A percentile compares a stretch with the other conserved stretches of the same genome.
Conservation (phyloP, 2,797 vertebrate species). For the Pterois miles region DNA sequence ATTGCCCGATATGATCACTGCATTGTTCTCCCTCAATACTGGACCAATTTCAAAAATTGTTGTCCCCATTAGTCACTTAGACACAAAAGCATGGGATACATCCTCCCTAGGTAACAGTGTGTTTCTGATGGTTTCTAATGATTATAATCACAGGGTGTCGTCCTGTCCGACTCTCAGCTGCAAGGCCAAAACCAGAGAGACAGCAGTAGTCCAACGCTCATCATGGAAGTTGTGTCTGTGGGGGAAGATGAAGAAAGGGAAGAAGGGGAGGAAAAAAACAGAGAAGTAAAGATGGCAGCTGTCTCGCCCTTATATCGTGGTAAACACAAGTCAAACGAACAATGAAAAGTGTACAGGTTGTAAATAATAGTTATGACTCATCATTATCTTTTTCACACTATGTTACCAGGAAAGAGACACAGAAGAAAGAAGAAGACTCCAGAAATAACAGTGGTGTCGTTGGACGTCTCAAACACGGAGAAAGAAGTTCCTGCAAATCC, state of each 20-base stretch:
- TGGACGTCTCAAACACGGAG: constrained; percentile 30
- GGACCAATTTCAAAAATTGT: neutral
- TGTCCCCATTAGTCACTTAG: neutral
- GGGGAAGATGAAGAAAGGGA: constrained; percentile 59
- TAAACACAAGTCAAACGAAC: constrained; percentile 41
- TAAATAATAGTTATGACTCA: neutral
- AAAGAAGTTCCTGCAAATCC: constrained; percentile 31
- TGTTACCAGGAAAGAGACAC: constrained; percentile 44
- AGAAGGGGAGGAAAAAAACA: constrained; percentile 49
- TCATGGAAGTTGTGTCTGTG: constrained; percentile 64
- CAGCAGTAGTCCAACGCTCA: constrained; percentile 55
- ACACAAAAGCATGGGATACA: neutral
- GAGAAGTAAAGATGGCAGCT: constrained; percentile 33
- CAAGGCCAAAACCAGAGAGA: constrained; percentile 50
- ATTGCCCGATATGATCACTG: neutral
- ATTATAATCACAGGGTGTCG: constrained; percentile 41
- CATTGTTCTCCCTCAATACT: neutral
- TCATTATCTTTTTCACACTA: neutral
- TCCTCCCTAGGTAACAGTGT: neutral
- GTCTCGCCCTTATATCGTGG: constrained; percentile 37
- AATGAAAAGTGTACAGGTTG: neutral
- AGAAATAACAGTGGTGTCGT: neutral
- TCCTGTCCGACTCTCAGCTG: constrained; percentile 40
- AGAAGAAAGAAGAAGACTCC: constrained; percentile 35
- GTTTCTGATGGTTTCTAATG: constrained; percentile 21